Evolutionary conservation across 1,140 invertebrate genomes (phyloP).

Genomic region (silkworm (Bombyx mori)): DNA sequence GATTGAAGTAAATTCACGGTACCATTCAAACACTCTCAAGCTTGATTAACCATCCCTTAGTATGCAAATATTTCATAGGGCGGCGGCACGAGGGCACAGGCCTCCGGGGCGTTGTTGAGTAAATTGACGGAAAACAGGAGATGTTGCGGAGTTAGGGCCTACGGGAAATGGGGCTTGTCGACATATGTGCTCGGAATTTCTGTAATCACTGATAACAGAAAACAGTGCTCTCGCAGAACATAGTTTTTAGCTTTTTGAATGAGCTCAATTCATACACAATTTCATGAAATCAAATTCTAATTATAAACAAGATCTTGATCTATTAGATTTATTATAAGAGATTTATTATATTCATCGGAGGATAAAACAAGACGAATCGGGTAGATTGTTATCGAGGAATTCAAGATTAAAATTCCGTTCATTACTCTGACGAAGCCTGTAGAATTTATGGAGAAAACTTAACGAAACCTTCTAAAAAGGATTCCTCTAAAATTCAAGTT

Average conservation of each 20-base stretch:
- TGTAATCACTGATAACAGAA: conserved; percentile 6
- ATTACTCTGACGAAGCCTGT: conserved; percentile 33
- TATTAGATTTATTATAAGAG: no score
- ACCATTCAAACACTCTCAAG: conserved; percentile 8
- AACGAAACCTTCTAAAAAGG: no score
- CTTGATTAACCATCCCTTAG: conserved; percentile 27
- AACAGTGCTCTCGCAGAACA: no score
- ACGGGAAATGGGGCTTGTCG: conserved; percentile 4
- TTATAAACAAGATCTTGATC: no score
- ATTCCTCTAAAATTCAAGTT: no score
- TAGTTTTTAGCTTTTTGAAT: no score
- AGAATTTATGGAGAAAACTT: conserved; percentile 14
- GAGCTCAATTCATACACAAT: no score
- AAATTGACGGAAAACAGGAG: conserved; percentile 30
- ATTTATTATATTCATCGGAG: no score
- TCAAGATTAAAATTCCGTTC: conserved; percentile 36
- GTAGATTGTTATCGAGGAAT: conserved; percentile 19
- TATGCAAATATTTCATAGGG: conserved; percentile 27
- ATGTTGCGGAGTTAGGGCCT: conserved; percentile 24
- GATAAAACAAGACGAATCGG: conserved; percentile 16
- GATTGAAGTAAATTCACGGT: not conserved
- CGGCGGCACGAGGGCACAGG: conserved; percentile 12
- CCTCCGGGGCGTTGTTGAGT: conserved; percentile 25
- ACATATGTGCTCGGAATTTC: no score
- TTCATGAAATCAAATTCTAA: no score